A percentile compares a stretch with the other conserved stretches of the same genome.
Evolutionary conservation across 1,140 invertebrate species (phyloP).

Genomic region (Eupeodes corollae): DNA sequence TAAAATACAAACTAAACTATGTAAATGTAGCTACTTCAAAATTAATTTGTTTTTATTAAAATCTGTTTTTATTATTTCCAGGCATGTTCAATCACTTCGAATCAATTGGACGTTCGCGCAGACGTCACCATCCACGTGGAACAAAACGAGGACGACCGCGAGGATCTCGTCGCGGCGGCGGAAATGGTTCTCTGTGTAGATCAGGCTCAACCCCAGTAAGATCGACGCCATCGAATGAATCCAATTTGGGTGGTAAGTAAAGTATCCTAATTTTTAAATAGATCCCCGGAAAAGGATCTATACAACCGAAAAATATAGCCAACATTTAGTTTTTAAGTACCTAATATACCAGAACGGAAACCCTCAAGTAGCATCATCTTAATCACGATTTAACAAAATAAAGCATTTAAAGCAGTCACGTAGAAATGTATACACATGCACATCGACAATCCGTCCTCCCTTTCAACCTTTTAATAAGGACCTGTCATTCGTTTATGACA

Average conservation of each 20-base stretch:
- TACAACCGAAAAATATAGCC: background rate
- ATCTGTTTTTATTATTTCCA: slow-evolving; percentile 24
- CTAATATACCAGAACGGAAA: too few relatives aligned
- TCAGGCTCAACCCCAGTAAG: slow-evolving; percentile 10
- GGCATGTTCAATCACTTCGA: slow-evolving; percentile 26
- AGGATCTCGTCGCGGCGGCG: slow-evolving; percentile 45
- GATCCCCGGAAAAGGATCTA: background rate
- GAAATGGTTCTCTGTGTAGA: slow-evolving; percentile 20
- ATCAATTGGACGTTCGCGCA: slow-evolving; percentile 33
- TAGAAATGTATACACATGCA: too few relatives aligned
- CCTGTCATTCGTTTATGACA: too few relatives aligned
- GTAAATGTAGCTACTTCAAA: background rate
- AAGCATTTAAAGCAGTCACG: too few relatives aligned
- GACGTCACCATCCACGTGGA: slow-evolving; percentile 45
- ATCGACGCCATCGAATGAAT: slow-evolving; percentile 5
- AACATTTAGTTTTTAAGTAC: too few relatives aligned
- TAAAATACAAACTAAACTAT: background rate
- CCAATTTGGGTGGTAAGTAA: background rate
- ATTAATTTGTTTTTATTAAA: slow-evolving; percentile 18
- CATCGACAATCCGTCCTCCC: too few relatives aligned
- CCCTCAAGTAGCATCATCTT: too few relatives aligned
- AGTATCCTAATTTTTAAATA: background rate
- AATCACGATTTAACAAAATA: too few relatives aligned
- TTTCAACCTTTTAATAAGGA: too few relatives aligned
- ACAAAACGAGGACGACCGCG: slow-evolving; percentile 55